Conservation (phyloP, 1,140 invertebrate species). For the Lasioglossum albipes region DNA sequence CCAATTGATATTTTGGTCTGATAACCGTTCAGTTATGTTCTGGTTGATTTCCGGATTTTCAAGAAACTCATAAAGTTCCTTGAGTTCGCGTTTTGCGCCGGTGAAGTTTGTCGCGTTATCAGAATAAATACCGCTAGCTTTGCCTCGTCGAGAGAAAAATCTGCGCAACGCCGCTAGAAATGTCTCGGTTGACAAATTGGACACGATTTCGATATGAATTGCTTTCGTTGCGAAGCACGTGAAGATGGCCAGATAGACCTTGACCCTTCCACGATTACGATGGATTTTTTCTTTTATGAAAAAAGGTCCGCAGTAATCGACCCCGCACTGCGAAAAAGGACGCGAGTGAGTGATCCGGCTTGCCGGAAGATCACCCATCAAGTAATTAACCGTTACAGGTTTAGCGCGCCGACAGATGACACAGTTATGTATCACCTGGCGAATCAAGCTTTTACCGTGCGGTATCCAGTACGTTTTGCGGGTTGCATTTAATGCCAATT, state of each 20-base stretch:
- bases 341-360: background rate
- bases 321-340: background rate
- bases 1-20: background rate
- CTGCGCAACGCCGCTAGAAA: background rate
- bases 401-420: background rate
- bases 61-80: background rate
- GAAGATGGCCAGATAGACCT: slow-evolving; percentile 8
- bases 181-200: background rate
- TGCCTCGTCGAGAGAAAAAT: background rate
- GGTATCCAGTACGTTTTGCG: slow-evolving; percentile 13
- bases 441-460: background rate
- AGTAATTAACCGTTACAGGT: background rate
- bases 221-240: background rate
- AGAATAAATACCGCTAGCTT: background rate
- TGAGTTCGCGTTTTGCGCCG: background rate
- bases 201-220: slow-evolving; percentile 5
- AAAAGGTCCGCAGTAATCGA: slow-evolving; percentile 1
- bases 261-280: background rate
- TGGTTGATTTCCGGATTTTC: background rate
- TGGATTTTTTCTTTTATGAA: background rate
- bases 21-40: background rate
- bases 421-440: background rate
- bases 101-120: background rate
- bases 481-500: background rate
- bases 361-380: slow-evolving; percentile 1